Base-by-base conservation (phyloP, 35 echinoderm and acorn worm species). In the Anneissia japonica region DNA sequence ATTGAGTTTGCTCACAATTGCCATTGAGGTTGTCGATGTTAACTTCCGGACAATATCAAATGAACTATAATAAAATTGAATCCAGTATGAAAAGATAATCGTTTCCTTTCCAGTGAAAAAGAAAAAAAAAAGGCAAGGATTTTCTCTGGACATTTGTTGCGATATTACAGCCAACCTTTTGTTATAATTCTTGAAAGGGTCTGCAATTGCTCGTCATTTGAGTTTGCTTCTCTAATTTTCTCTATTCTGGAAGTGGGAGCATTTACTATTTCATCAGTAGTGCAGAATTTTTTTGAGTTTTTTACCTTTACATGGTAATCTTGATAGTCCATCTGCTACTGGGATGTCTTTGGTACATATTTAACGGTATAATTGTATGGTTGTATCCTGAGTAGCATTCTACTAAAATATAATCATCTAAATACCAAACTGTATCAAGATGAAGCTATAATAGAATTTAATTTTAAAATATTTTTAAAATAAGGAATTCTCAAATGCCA, bases 331-430 rank as follows among this genome's bases (percentile, higher is more conserved):
- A 76, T 93, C 92, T 7, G 92, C 75, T 41, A 93, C 17, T 4
- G 75, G 34, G 72, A 90, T 90, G 16, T 82, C 82, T 34, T 77
- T 86, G 82, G 87, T 10, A 86, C 83, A 45, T 90, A 86, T 34
- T 36, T 72, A 11, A 93, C 37, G 11, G n/a, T 79, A 36, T 84
- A 84, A 21, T 83, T 43, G 56, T 92, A 92, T 11, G 75, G 73
- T 46, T 92, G 86, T 39, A 92, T 37, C 7, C 77, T 79, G 75
- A 93, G 33, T 16, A 93, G 77, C 51, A 93, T 77, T 21, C 87
- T 30, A n/a, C n/a, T n/a, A n/a, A n/a, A n/a, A n/a, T n/a, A n/a
- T 29, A 90, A 80, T 23, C 84, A 32, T 32, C 86, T 41, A n/a
- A 82, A 40, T 46, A 88, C 76, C 6, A 88, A 76, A 39, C 74